Evolutionary conservation across 1,140 invertebrate genomes (phyloP), one percentile per base, ranked within the genome.

Genomic region (Danaus plexippus): DNA sequence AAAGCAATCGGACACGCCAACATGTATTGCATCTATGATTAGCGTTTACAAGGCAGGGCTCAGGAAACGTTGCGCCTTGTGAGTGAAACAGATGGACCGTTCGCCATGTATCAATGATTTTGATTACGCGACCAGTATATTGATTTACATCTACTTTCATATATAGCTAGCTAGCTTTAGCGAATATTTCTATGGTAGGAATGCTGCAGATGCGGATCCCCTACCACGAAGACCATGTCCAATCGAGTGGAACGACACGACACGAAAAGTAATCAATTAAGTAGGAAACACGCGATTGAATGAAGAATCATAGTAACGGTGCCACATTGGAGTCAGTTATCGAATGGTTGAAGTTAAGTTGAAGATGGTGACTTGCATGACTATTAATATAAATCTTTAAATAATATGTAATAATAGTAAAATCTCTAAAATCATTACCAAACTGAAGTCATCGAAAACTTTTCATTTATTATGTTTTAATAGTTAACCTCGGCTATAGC

Each of bases 181-280:
- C 52, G 11, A 18, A 44, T 12, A 13, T 22, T 53, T 47, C 12
- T 1, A 40, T 40, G n/a, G 18, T 32, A 54, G 15, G 52, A 18
- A 54, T 58, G 57, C 59, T 58, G 54, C 61, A 57, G 56, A 55
- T 59, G 60, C 63, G 61, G 62, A 62, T 60, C 63, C 44, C 52
- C 55, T 58, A 63, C 52, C 61, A 54, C 54, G 59, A 71, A 65
- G 55, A 58, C 55, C 61, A 68, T 44, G 43, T 47, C 63, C 67
- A 73, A 80, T 82, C 76, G 63, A 47, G 13, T 62, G 69, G 75
- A 78, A 78, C 77, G 40, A 54, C 77, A 82, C 75, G 78, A 73
- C 77, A 82, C 75, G 78, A 73, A 77, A 63, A 53, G 50, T 61
- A 55, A 54, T 59, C 61, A 62, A 74, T 69, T 76, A 75, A 81